Percentiles rank a stretch among this genome's conserved stretches.
phyloP scores from a whole-genome alignment of 1,140 invertebrate genomes.

The Trialeurodes vaporariorum region DNA sequence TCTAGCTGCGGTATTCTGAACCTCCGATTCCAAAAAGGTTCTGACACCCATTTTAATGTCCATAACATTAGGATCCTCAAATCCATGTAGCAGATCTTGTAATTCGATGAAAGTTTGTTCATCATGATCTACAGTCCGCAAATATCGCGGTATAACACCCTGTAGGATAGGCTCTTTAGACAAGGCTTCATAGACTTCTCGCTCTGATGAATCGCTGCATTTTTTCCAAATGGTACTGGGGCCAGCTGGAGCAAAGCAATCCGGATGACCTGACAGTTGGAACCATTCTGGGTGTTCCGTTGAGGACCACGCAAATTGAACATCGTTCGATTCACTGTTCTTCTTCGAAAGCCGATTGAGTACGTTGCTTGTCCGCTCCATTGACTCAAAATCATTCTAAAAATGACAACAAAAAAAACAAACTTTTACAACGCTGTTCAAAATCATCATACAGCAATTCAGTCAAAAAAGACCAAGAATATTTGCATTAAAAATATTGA shows the following conservation, averaged over 20 bases:
- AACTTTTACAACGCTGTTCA: no score
- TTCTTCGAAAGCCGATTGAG: conserved; percentile 31
- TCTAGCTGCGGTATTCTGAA: conserved; percentile 65
- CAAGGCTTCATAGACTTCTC: conserved; percentile 67
- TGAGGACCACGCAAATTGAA: not conserved
- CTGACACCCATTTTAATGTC: conserved; percentile 87
- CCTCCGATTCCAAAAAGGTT: conserved; percentile 90
- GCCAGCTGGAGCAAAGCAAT: conserved; percentile 83
- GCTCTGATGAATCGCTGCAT: conserved; percentile 46
- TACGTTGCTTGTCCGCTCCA: conserved; percentile 79
- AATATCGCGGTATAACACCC: conserved; percentile 62
- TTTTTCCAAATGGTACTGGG: conserved; percentile 46
- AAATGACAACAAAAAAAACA: no score
- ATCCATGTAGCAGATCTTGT: conserved; percentile 74
- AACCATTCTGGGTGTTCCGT: conserved; percentile 51
- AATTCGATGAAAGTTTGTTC: conserved; percentile 82
- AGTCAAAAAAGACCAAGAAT: no score
- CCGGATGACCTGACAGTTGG: conserved; percentile 85
- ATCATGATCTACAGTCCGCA: conserved; percentile 71
- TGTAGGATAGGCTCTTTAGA: conserved; percentile 59
- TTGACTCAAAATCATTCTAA: conserved; percentile 87
- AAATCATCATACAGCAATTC: no score
- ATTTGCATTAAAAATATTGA: no score
- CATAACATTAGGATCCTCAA: conserved; percentile 77
- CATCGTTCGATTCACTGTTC: not conserved